Percentiles rank a stretch among this genome's conserved stretches.
phyloP scores from a whole-genome alignment of 2,797 vertebrate species.

The Phoebastria nigripes region DNA sequence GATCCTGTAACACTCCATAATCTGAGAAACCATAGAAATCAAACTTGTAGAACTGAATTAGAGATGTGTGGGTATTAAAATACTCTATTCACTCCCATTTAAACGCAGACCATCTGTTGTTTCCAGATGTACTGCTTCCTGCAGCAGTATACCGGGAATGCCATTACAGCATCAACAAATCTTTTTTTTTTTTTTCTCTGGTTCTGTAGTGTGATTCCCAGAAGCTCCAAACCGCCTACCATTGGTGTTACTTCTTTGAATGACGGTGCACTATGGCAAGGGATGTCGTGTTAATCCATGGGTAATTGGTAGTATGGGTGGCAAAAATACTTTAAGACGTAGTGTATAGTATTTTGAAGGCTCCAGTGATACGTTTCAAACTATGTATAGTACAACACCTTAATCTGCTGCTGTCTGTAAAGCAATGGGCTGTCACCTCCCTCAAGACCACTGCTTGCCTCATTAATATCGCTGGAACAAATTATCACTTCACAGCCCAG shows the following conservation, averaged over 20 bases:
- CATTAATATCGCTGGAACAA: conserved; percentile 82
- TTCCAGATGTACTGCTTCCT: conserved; percentile 75
- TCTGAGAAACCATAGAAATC: conserved; percentile 71
- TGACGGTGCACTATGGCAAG: not conserved
- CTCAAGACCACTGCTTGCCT: conserved; percentile 77
- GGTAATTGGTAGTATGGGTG: not conserved
- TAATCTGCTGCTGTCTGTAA: conserved; percentile 69
- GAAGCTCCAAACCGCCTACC: not conserved
- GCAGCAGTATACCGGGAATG: conserved; percentile 48
- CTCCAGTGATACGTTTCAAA: conserved; percentile 34
- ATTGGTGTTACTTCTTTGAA: not conserved
- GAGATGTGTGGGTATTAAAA: conserved; percentile 75
- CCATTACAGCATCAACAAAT: conserved; percentile 40
- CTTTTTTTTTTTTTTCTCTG: not conserved
- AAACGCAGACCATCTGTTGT: conserved; percentile 75
- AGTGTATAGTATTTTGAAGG: conserved; percentile 14
- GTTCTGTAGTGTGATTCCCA: conserved; percentile 22
- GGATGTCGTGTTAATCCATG: not conserved
- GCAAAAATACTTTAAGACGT: conserved; percentile 6
- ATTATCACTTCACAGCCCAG: conserved; percentile 82
- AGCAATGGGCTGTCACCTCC: conserved; percentile 75
- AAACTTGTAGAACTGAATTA: conserved; percentile 74
- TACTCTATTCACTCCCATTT: conserved; percentile 70
- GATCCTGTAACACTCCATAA: conserved; percentile 68
- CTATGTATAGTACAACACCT: conserved; percentile 34